These are phyloP conservation scores for Sander lucioperca DNA, from an alignment of 2,113 vertebrate genomes.

Conservation along the genomic window DNA sequence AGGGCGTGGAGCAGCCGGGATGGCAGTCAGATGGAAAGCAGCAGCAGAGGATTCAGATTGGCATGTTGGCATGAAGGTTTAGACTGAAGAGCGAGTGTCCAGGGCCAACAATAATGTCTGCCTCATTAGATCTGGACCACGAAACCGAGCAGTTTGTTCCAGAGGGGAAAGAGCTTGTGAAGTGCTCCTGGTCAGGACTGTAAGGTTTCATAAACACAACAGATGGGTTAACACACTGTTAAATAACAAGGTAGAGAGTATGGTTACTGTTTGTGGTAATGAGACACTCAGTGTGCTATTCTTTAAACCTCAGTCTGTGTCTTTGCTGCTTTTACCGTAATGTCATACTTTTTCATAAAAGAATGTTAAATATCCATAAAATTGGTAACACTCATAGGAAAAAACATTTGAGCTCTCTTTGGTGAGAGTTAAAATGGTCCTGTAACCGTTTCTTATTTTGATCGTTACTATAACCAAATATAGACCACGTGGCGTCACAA, in stretches of 20 bases:
- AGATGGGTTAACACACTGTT: constrained; percentile 56
- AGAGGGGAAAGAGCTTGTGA: constrained; percentile 43
- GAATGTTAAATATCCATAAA: too few species aligned
- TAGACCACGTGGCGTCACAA: not conserved
- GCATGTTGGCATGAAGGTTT: constrained; percentile 63
- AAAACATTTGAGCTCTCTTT: not conserved
- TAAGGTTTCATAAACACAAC: constrained; percentile 51
- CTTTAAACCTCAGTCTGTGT: not conserved
- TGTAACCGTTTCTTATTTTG: not conserved
- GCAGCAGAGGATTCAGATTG: constrained; percentile 57
- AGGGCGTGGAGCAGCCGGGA: constrained; percentile 38
- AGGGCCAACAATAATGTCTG: constrained; percentile 69
- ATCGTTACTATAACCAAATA: not conserved
- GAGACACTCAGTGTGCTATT: constrained; percentile 12
- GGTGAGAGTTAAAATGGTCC: not conserved
- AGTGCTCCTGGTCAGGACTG: constrained; percentile 45
- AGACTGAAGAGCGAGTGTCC: constrained; percentile 14
- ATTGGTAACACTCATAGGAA: not conserved
- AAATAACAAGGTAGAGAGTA: constrained; percentile 47
- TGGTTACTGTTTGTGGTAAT: constrained; percentile 33
- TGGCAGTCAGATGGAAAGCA: constrained; percentile 66
- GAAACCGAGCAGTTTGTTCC: constrained; percentile 64
- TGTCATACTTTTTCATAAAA: too few species aligned
- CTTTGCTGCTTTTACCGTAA: not conserved
- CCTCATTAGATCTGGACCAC: constrained; percentile 71